Evolutionary conservation across 1,140 invertebrate genomes (phyloP).

Genomic region (Drosophila obscura): DNA sequence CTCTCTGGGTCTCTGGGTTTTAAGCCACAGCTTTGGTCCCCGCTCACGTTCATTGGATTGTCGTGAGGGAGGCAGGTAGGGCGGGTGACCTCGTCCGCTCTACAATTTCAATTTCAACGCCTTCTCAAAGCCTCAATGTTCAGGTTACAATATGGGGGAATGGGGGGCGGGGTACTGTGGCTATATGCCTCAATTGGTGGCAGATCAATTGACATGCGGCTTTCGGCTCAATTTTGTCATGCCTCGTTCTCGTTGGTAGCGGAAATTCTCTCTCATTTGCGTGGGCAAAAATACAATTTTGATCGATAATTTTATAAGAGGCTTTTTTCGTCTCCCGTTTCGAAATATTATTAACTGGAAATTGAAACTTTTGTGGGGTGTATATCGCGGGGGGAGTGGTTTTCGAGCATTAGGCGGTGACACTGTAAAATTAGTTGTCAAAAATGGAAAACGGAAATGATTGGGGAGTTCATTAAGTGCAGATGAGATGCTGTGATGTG

Average conservation of each 20-base stretch:
- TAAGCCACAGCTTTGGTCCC: constrained; percentile 38
- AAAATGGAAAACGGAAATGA: constrained; percentile 14
- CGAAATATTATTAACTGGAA: constrained; percentile 38
- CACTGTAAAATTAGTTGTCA: constrained; percentile 29
- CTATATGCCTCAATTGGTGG: constrained; percentile 24
- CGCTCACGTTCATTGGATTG: constrained; percentile 39
- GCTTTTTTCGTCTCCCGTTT: constrained; percentile 32
- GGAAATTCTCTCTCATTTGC: constrained; percentile 43
- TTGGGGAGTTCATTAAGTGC: constrained; percentile 1
- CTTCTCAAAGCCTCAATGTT: constrained; percentile 28
- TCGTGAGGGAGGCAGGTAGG: constrained; percentile 3
- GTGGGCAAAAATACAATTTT: constrained; percentile 34
- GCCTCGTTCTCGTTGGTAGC: constrained; percentile 25
- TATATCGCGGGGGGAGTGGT: constrained; percentile 9
- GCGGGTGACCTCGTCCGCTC: constrained; percentile 37
- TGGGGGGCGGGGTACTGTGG: constrained; percentile 14
- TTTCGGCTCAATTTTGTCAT: constrained; percentile 47
- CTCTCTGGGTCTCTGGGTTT: constrained; percentile 9
- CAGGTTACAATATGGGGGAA: constrained; percentile 32
- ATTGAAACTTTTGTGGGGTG: constrained; percentile 32
- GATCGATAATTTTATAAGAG: constrained; percentile 51
- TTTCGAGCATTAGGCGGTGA: constrained; percentile 15
- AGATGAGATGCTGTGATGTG: constrained; percentile 8
- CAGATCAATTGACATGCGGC: constrained; percentile 42
- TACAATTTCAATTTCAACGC: constrained; percentile 53